phyloP scores from a whole-genome alignment of 2,797 vertebrate species.

The Threskiornis aethiopicus region DNA sequence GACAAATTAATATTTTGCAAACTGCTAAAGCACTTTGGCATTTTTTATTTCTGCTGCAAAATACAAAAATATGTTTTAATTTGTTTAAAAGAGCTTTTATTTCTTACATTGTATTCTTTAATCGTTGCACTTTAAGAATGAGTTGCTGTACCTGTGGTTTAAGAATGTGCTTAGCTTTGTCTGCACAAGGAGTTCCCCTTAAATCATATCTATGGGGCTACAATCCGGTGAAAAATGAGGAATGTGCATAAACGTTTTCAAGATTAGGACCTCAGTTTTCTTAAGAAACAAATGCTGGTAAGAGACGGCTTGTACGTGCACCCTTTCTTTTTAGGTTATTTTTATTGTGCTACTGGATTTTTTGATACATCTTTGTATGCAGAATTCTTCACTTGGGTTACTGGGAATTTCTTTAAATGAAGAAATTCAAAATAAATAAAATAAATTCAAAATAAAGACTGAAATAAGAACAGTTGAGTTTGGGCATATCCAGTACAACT shows the following conservation, averaged over 20 bases:
- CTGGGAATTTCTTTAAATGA: not conserved
- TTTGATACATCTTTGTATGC: not conserved
- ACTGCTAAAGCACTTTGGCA: not conserved
- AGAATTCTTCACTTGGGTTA: not conserved
- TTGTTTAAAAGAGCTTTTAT: not conserved
- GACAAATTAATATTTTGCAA: not conserved
- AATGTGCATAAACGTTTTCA: not conserved
- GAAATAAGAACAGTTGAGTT: not conserved
- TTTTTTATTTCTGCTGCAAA: not conserved
- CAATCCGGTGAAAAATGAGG: not conserved
- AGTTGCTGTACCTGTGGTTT: not conserved
- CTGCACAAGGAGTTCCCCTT: not conserved
- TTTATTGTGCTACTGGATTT: not conserved
- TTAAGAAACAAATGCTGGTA: not conserved
- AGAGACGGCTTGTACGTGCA: not conserved
- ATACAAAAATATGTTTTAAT: not conserved
- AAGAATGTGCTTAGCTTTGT: not conserved
- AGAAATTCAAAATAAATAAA: too few relatives aligned
- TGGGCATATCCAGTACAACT: not conserved
- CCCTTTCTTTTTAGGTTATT: not conserved
- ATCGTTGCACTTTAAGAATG: not conserved
- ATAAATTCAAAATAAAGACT: not conserved
- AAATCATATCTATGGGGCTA: not conserved
- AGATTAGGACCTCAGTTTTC: not conserved
- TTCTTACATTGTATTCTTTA: not conserved